Percentiles rank a stretch among this genome's conserved stretches.
Conservation (phyloP, 2,888 invertebrate species). For the Sarcophaga caerulescens region DNA sequence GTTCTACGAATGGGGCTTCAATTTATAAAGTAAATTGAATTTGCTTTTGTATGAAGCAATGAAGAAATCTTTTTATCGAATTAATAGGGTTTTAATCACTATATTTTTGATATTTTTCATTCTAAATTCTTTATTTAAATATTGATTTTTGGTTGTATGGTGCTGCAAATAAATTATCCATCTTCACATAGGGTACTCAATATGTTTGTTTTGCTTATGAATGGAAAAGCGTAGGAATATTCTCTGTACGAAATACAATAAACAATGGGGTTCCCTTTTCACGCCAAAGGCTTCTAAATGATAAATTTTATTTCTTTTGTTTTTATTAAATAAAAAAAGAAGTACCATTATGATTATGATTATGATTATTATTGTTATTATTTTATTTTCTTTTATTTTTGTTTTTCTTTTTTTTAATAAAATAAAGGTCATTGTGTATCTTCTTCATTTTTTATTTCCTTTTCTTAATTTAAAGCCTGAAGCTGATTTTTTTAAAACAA, state of each 20-base stretch:
- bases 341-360: too few species aligned
- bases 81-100: too few species aligned
- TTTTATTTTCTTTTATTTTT: neutral
- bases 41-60: too few species aligned
- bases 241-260: slow-evolving; percentile 37
- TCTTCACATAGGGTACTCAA: neutral
- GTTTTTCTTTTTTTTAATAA: neutral
- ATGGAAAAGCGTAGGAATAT: slow-evolving; percentile 15
- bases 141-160: too few species aligned
- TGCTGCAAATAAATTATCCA: neutral
- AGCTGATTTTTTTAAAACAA: slow-evolving; percentile 9
- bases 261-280: slow-evolving; percentile 48
- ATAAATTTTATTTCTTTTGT: slow-evolving; percentile 35
- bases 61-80: too few species aligned
- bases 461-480: slow-evolving; percentile 14
- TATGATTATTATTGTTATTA: slow-evolving; percentile 25
- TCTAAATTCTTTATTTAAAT: too few species aligned
- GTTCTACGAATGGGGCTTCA: too few species aligned
- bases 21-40: too few species aligned
- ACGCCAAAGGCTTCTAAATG: slow-evolving; percentile 46
- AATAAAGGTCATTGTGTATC: slow-evolving; percentile 49
- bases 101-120: too few species aligned
- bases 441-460: slow-evolving; percentile 43
- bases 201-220: neutral
- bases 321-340: slow-evolving; percentile 3